phyloP scores from a whole-genome alignment of 1,140 invertebrate species.

The Agraylea sexmaculata region DNA sequence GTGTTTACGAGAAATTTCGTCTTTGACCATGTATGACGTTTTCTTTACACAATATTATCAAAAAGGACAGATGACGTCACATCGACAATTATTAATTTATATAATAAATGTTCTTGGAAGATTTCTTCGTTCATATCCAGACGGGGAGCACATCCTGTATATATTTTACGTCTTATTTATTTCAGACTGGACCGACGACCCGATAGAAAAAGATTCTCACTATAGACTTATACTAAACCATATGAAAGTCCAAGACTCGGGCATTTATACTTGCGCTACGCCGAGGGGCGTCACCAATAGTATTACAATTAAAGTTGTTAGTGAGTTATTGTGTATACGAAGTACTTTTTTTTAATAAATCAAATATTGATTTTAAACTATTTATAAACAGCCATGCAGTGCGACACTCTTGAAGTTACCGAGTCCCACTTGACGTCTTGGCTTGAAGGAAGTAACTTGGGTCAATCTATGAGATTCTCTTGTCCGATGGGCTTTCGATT shows the following conservation, averaged over 20 bases:
- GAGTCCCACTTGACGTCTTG: constrained; percentile 30
- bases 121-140: no score
- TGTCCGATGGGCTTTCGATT: constrained; percentile 62
- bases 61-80: no score
- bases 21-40: no score
- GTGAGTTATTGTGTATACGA: no score
- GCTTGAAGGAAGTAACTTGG: constrained; percentile 55
- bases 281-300: constrained; percentile 65
- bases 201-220: constrained; percentile 62
- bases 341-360: no score
- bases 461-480: constrained; percentile 45
- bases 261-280: constrained; percentile 66
- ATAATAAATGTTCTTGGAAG: no score
- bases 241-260: constrained; percentile 64
- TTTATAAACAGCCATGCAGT: constrained; percentile 47
- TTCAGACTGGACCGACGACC: constrained; percentile 61
- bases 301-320: constrained; percentile 57
- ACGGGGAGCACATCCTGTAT: no score
- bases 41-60: no score
- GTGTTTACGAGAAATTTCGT: no score
- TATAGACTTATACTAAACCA: constrained; percentile 73
- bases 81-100: no score
- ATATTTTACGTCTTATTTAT: constrained; percentile 13
- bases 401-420: constrained; percentile 33
- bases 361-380: constrained; percentile 6